Evolutionary conservation across 2,113 vertebrate genomes (phyloP).

Genomic region (Tragelaphus buxtoni): DNA sequence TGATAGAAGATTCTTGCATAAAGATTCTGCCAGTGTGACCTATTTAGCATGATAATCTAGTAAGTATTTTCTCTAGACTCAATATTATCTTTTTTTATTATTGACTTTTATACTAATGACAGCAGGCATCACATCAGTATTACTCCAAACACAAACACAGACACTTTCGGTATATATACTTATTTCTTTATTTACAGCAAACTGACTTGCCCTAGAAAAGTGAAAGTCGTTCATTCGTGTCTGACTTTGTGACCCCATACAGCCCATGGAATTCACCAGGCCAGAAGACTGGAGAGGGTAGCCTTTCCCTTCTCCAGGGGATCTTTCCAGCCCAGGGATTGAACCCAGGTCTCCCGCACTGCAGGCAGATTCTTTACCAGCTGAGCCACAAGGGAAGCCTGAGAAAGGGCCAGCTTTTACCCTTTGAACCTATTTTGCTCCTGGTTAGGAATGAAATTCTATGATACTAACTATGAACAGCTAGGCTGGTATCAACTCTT

Average conservation of each 20-base stretch:
- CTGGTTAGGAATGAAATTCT: not conserved
- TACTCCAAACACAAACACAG: not conserved
- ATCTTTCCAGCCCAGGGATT: not conserved
- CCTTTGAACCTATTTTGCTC: not conserved
- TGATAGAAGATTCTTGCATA: not conserved
- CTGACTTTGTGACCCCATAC: not conserved
- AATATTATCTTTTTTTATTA: not conserved
- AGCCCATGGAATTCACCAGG: not conserved
- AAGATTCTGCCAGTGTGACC: not conserved
- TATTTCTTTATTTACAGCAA: not conserved
- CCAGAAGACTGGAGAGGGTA: not conserved
- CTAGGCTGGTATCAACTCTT: not conserved
- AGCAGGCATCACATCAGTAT: not conserved
- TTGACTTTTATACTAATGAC: not conserved
- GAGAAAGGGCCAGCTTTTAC: not conserved
- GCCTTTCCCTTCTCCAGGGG: not conserved
- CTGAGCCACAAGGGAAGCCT: not conserved
- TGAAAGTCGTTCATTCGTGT: not conserved
- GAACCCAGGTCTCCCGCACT: not conserved
- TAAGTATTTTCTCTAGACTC: not conserved
- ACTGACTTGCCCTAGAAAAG: not conserved
- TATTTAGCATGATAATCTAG: not conserved
- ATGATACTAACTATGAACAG: not conserved
- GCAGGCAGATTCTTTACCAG: not conserved
- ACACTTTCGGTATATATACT: not conserved